Conservation (phyloP, 2,888 invertebrate species). For the Folsomia candida region DNA sequence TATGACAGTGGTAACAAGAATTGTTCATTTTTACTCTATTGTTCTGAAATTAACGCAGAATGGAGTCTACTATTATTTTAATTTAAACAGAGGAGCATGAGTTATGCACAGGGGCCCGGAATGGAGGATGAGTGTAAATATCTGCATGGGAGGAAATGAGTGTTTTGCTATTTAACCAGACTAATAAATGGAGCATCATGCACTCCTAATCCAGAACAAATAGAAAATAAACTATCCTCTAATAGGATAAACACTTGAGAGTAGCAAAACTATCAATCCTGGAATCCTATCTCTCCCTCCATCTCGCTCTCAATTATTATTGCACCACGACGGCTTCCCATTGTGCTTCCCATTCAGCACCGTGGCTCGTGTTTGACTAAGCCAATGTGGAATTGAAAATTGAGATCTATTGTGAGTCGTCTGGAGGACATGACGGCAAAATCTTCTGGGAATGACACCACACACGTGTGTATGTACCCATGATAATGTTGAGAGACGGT, state of each 20-base stretch:
- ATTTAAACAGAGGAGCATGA: too few relatives aligned
- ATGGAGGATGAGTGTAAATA: too few relatives aligned
- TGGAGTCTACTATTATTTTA: too few relatives aligned
- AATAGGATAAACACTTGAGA: background rate
- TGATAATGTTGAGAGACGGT: too few relatives aligned
- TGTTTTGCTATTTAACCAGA: background rate
- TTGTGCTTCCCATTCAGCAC: too few relatives aligned
- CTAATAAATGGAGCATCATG: background rate
- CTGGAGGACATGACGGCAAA: background rate
- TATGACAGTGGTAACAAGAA: too few relatives aligned
- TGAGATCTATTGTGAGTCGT: background rate
- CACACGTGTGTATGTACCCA: too few relatives aligned
- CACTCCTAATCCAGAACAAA: background rate
- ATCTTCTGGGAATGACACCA: constrained; percentile 20
- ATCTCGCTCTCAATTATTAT: too few relatives aligned
- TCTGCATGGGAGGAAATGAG: too few relatives aligned
- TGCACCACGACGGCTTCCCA: constrained; percentile 8
- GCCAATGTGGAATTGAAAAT: background rate
- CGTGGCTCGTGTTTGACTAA: background rate
- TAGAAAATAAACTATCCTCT: background rate
- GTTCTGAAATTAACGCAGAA: too few relatives aligned
- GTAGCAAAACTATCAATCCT: background rate
- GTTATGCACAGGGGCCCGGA: too few relatives aligned
- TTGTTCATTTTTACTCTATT: too few relatives aligned
- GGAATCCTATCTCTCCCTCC: constrained; percentile 11